A percentile compares a stretch with the other conserved stretches of the same genome.
These are phyloP conservation scores for Aurelia sp. DNA, from an alignment of 30 jellyfish, hydroid and myxozoan species.

Conservation along the genomic window DNA sequence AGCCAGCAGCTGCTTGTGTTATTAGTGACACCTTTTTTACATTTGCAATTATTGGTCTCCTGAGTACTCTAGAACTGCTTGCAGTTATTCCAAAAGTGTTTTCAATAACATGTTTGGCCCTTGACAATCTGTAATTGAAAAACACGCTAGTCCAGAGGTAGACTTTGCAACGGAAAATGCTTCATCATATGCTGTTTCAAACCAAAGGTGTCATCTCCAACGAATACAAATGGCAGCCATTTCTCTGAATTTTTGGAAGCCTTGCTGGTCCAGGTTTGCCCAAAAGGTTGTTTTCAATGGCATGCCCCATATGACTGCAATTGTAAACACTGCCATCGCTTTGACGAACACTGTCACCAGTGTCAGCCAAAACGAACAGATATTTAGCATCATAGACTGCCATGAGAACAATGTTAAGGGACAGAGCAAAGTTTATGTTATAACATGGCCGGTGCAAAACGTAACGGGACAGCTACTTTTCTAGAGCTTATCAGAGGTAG, in stretches of 20 bases:
- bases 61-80: conserved; percentile 43
- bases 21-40: conserved; percentile 19
- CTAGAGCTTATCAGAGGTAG: no score
- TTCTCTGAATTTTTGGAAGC: conserved; percentile 19
- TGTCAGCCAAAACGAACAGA: conserved; percentile 24
- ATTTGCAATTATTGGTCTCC: conserved; percentile 52
- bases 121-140: conserved; percentile 12
- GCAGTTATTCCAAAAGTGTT: conserved; percentile 65
- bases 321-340: conserved; percentile 62
- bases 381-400: conserved; percentile 32
- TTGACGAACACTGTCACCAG: conserved; percentile 46
- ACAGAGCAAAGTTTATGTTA: no score
- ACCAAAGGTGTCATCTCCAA: no score
- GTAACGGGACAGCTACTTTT: no score
- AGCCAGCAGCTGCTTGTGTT: conserved; percentile 38
- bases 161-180: no score
- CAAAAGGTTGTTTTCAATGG: conserved; percentile 39
- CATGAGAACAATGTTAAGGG: conserved; percentile 32
- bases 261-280: conserved; percentile 9
- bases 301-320: conserved; percentile 21
- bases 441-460: no score
- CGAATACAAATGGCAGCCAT: no score
- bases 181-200: no score
- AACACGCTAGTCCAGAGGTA: no score
- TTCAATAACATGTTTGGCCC: conserved; percentile 20